Conservation (phyloP, 1,140 invertebrate genomes). For the Sycophila sp. region DNA sequence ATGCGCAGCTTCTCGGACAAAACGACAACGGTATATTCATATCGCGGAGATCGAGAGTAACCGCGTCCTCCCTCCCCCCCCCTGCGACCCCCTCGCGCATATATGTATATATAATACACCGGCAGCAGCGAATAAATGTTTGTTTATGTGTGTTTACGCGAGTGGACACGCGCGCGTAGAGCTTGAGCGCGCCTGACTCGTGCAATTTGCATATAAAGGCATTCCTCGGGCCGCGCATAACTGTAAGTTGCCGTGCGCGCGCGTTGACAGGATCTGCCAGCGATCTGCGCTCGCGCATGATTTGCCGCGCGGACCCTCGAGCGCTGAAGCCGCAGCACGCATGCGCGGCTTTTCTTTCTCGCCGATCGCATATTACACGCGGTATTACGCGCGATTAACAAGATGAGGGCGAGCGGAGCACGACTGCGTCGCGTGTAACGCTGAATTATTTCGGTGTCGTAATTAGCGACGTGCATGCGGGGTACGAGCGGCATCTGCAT, state of each 20-base stretch:
- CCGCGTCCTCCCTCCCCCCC: constrained; percentile 36
- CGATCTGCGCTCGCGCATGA: constrained; percentile 62
- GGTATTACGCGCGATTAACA: constrained; percentile 23
- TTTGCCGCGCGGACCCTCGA: constrained; percentile 57
- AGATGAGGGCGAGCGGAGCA: not conserved
- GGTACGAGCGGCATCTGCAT: too few relatives aligned
- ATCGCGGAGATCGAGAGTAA: constrained; percentile 60
- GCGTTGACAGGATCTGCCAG: constrained; percentile 65
- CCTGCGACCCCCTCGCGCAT: constrained; percentile 14
- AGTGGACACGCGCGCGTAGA: not conserved
- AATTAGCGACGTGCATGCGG: constrained; percentile 8
- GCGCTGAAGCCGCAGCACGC: too few relatives aligned
- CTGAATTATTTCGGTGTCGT: constrained; percentile 18
- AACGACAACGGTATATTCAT: constrained; percentile 54
- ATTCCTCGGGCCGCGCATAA: constrained; percentile 52
- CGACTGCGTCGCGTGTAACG: constrained; percentile 23
- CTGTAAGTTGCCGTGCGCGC: constrained; percentile 62
- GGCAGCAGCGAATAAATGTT: constrained; percentile 36
- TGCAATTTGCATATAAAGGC: constrained; percentile 5
- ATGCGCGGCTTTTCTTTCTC: too few relatives aligned
- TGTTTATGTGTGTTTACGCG: constrained; percentile 32
- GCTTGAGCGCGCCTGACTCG: not conserved
- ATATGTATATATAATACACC: constrained; percentile 23
- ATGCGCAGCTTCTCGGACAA: constrained; percentile 33
- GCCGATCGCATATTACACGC: too few relatives aligned